Conservation (phyloP, 2,113 vertebrate species). For the Muntiacus muntjak region DNA sequence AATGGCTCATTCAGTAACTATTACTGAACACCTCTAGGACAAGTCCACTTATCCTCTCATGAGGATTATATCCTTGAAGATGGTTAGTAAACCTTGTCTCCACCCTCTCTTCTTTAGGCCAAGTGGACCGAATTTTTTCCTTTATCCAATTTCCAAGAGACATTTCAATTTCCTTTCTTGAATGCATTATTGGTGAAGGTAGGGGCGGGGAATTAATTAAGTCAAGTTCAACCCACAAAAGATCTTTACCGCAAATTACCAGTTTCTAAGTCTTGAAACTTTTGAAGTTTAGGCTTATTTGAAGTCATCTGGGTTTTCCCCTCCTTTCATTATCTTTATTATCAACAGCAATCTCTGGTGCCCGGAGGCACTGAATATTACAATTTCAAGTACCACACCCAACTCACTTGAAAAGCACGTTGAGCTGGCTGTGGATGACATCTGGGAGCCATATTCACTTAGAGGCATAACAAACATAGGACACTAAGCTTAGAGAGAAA, state of each 20-base stretch:
- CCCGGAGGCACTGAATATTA: background rate
- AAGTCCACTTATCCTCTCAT: background rate
- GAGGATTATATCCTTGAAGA: background rate
- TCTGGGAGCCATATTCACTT: background rate
- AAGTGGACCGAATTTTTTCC: background rate
- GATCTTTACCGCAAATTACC: constrained; percentile 50
- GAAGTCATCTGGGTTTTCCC: constrained; percentile 63
- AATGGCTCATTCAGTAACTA: background rate
- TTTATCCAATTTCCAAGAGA: background rate
- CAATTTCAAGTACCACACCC: background rate
- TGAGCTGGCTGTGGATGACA: background rate
- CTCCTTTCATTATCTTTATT: constrained; percentile 51
- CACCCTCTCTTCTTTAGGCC: background rate
- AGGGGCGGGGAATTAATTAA: constrained; percentile 5
- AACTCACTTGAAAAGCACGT: background rate
- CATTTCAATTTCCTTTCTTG: background rate
- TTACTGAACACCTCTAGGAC: background rate
- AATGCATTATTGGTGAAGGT: constrained; percentile 34
- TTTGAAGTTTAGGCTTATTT: constrained; percentile 53
- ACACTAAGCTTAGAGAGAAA: background rate
- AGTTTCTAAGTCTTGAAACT: constrained; percentile 31
- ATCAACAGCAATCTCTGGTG: constrained; percentile 4
- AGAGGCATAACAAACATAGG: background rate
- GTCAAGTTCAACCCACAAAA: constrained; percentile 33
- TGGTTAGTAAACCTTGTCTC: background rate